phyloP scores from a whole-genome alignment of 2,113 vertebrate species.

The human region DNA sequence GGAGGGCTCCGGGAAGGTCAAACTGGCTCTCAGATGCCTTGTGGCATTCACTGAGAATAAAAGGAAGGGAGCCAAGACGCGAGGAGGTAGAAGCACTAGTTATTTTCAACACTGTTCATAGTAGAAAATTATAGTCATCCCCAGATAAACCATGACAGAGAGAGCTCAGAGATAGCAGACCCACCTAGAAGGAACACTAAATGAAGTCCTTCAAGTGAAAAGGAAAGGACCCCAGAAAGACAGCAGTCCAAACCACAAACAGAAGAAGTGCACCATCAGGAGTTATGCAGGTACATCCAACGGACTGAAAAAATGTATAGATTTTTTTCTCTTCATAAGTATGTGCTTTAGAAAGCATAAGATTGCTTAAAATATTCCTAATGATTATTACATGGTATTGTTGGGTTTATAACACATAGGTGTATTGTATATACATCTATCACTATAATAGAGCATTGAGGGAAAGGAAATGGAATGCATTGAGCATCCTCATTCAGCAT shows the following conservation, averaged over 20 bases:
- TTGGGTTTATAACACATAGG: not conserved
- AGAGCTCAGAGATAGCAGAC: not conserved
- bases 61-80: too few relatives aligned
- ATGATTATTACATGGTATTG: fast-evolving
- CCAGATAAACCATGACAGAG: not conserved
- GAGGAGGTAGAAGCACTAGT: not conserved
- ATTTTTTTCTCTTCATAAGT: too few relatives aligned
- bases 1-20: not conserved
- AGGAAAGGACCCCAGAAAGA: not conserved
- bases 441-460: not conserved
- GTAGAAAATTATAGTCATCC: not conserved
- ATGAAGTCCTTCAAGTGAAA: not conserved
- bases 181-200: not conserved
- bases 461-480: too few relatives aligned
- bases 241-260: not conserved
- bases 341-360: not conserved
- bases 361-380: not conserved
- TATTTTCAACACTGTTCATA: not conserved
- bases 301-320: not conserved
- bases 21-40: too few relatives aligned
- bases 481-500: fast-evolving
- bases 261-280: not conserved
- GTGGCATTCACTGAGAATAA: not conserved
- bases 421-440: not conserved
- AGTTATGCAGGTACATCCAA: not conserved